Conservation (phyloP, 2,797 vertebrate genomes). For the Helicolenus hilgendorfi region DNA sequence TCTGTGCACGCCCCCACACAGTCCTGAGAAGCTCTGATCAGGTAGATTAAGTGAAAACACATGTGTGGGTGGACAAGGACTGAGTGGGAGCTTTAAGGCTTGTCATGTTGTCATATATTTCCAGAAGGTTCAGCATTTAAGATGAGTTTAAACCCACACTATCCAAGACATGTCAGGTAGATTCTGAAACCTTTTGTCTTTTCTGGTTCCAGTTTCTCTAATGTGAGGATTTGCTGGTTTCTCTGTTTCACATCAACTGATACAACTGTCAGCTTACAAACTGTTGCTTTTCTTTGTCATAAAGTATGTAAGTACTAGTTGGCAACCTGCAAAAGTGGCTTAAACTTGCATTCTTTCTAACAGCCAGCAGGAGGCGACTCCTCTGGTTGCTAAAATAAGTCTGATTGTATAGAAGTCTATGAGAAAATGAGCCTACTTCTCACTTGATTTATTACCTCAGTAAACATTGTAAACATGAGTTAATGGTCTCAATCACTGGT, state of each 20-base stretch:
- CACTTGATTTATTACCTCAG: no score
- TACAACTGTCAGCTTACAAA: background rate
- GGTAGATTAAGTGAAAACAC: background rate
- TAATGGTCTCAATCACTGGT: no score
- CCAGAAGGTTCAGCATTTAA: background rate
- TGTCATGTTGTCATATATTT: background rate
- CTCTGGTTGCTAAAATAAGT: no score
- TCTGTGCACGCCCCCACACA: background rate
- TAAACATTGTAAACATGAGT: no score
- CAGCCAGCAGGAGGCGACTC: no score
- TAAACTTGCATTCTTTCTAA: no score
- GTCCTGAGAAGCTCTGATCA: background rate
- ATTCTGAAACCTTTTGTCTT: background rate
- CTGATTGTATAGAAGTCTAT: no score
- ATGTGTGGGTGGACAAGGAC: background rate
- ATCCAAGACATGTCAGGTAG: background rate
- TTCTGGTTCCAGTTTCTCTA: no score
- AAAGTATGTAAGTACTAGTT: background rate
- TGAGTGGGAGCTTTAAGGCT: background rate
- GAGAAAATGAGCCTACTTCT: no score
- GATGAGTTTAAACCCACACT: background rate
- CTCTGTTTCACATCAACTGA: background rate
- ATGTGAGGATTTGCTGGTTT: background rate
- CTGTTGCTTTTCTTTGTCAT: background rate
- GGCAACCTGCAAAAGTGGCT: no score